Base-by-base conservation (phyloP, 2,113 vertebrate genomes). In the Dromiciops gliroides region DNA sequence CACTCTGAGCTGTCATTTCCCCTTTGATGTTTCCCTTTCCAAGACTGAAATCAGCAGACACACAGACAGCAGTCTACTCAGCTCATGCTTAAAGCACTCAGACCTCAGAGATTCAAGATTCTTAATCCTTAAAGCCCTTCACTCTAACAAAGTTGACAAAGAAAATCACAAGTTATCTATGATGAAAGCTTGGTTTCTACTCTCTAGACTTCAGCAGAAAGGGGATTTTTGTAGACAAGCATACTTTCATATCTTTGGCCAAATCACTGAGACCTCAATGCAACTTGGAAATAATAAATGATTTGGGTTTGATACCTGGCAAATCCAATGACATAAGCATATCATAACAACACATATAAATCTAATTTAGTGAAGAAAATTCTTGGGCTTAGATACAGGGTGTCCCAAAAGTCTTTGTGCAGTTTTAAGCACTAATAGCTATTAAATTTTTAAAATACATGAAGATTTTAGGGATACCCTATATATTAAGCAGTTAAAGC, bases 201-300 rank as follows among this genome's bases (percentile, higher is more conserved):
- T 75, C 60, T 75, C 37, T 19, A 75, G 60, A 75, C 60, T 67
- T 67, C 37, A 6, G 60, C 4, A 67, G 60, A 67, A 67, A 67
- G 60, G 37, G n/a, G 31, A n/a, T 75, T 75, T 75, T 75, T 75
- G 14, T 37, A 75, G 37, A n/a, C 37, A 75, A n/a, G 37, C 12
- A 75, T n/a, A 19, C 16, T 56, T 1, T n/a, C 60, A 75, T 37
- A 60, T 0, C 22, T 44, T 50, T 50, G 7, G 90, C 49, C 49
- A 24, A 19, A 8, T 50, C 48, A 50, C 22, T 0, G 22, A 9
- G 48, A 53, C 2, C 2, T 26, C 16, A 24, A 7, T 2, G 8
- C 44, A 10, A 47, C 22, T 56, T 26, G 56, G 7, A 51, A 67
- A 67, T 37, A 67, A 67, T 4, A 67, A 31, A 31, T 67, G 56